These are phyloP conservation scores for Trichopoda pennipes DNA, from an alignment of 2,888 invertebrate genomes.

Conservation along the genomic window DNA sequence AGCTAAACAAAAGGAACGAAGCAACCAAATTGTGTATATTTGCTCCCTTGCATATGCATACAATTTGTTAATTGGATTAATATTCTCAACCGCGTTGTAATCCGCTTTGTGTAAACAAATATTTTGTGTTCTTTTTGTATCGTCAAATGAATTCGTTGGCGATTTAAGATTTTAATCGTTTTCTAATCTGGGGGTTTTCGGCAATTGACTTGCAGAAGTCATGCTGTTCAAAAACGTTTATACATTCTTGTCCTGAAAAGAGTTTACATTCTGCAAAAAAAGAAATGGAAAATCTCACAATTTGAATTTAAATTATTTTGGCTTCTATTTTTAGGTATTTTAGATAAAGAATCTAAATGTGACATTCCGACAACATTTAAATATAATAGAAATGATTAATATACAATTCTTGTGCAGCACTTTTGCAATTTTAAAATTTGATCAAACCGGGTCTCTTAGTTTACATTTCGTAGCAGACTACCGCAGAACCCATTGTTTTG, in stretches of 20 bases:
- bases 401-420: no score
- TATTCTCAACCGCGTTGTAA: constrained; percentile 73
- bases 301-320: constrained; percentile 61
- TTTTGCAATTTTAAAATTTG: no score
- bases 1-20: constrained; percentile 1
- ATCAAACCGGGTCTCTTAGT: no score
- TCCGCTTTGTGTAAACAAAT: constrained; percentile 77
- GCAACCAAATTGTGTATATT: not conserved
- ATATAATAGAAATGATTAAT: no score
- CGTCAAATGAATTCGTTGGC: constrained; percentile 33
- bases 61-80: constrained; percentile 79
- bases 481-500: no score
- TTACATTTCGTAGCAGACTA: no score
- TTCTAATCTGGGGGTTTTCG: constrained; percentile 72
- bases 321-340: constrained; percentile 32
- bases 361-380: not conserved
- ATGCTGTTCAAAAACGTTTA: constrained; percentile 29
- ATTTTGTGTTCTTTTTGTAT: constrained; percentile 72
- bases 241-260: constrained; percentile 16
- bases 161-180: constrained; percentile 44
- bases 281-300: not conserved
- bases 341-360: constrained; percentile 20
- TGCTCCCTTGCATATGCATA: constrained; percentile 68
- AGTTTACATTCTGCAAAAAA: constrained; percentile 45
- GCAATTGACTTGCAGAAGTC: constrained; percentile 74